These are phyloP conservation scores for Brachyptera putata DNA, from an alignment of 2,888 invertebrate genomes.

Conservation along the genomic window DNA sequence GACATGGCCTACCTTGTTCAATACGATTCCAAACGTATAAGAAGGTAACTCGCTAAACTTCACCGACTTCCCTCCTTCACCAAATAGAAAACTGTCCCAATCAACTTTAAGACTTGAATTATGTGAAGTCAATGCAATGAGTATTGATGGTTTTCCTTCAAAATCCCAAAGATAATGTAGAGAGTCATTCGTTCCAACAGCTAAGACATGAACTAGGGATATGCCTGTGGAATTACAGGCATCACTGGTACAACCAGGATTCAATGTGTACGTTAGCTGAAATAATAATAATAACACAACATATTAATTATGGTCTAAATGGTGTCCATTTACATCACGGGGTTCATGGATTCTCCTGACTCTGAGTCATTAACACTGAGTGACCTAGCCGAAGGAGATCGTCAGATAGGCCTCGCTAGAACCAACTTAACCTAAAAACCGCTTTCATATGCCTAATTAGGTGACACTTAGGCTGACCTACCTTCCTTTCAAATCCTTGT, in stretches of 20 bases:
- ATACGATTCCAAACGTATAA: conserved; percentile 57
- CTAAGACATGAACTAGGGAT: conserved; percentile 52
- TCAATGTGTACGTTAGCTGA: not conserved
- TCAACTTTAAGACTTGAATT: conserved; percentile 49
- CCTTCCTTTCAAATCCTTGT: too few relatives aligned
- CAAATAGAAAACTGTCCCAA: conserved; percentile 46
- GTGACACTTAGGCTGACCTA: too few relatives aligned
- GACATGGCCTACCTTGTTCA: conserved; percentile 53
- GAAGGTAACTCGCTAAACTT: conserved; percentile 46
- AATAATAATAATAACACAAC: too few relatives aligned
- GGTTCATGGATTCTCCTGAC: too few relatives aligned
- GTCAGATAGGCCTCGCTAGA: too few relatives aligned
- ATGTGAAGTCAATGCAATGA: conserved; percentile 51
- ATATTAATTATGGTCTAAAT: too few relatives aligned
- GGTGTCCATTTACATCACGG: too few relatives aligned
- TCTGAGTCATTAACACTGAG: too few relatives aligned
- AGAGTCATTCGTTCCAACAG: conserved; percentile 54
- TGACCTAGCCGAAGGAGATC: too few relatives aligned
- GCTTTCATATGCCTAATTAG: too few relatives aligned
- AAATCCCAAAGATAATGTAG: conserved; percentile 68
- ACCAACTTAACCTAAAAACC: too few relatives aligned
- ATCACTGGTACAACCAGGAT: conserved; percentile 2
- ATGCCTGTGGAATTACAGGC: conserved; percentile 28
- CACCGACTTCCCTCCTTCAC: conserved; percentile 41
- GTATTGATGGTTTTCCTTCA: conserved; percentile 54